A percentile compares a stretch with the other conserved stretches of the same genome.
Conservation (phyloP, 2,113 vertebrate genomes). For the Protobothrops mucrosquamatus region DNA sequence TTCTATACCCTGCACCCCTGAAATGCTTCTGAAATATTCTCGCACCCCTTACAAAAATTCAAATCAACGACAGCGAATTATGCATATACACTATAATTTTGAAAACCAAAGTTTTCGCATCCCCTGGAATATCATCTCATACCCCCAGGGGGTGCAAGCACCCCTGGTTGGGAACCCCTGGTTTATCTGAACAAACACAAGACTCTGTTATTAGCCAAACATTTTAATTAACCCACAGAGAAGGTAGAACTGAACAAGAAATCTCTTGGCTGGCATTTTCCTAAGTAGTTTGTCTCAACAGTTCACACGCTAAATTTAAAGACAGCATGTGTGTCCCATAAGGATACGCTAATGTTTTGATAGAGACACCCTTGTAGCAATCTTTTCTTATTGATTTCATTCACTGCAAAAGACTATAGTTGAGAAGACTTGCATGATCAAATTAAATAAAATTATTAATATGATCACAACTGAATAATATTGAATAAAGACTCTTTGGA, state of each 20-base stretch:
- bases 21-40: too few species aligned
- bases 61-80: too few species aligned
- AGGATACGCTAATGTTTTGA: constrained; percentile 30
- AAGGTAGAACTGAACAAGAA: constrained; percentile 30
- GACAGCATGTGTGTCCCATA: accelerated
- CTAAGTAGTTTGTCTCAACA: constrained; percentile 26
- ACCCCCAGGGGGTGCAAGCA: too few species aligned
- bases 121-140: too few species aligned
- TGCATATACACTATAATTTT: too few species aligned
- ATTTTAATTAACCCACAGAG: constrained; percentile 54
- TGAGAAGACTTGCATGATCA: accelerated
- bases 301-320: constrained; percentile 29
- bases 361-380: constrained; percentile 20
- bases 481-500: not conserved
- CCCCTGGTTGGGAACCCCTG: too few species aligned
- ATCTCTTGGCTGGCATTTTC: constrained; percentile 49
- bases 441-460: constrained; percentile 11
- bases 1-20: too few species aligned
- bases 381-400: constrained; percentile 5
- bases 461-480: not conserved
- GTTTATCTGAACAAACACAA: constrained; percentile 37
- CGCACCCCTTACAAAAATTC: too few species aligned
- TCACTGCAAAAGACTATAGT: not conserved
- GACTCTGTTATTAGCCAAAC: constrained; percentile 53
- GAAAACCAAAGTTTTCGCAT: too few species aligned